Base-by-base conservation (phyloP, 2,113 vertebrate genomes). In the Helogale parvula region DNA sequence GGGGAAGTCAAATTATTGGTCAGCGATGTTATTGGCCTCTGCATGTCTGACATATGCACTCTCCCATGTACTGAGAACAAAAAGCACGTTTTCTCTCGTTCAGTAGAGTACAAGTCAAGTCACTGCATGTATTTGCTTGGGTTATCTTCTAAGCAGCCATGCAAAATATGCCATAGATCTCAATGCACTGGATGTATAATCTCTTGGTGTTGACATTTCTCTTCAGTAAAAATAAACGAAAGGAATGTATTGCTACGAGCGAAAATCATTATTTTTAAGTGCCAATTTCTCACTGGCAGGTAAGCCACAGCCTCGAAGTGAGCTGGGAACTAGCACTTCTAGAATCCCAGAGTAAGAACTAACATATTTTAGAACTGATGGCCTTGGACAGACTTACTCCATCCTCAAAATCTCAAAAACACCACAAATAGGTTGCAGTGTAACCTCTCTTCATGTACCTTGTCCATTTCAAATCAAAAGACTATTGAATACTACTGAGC, bases 1-100 rank as follows among this genome's bases (percentile, higher is more conserved):
- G 71, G 87, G 76, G 60, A 94, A 97, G 87, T 96, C 80, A 93
- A 90, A 97, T 96, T 96, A 81, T 74, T 96, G 92, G 93, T 86
- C 90, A 90, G 93, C 90, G 80, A 95, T 90, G 92, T 86, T 74
- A 72, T 76, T 90, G 92, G n/a, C 63, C 80, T 71, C 33, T 80
- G 87, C 63, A 74, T 96, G 93, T 96, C 97, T 97, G 90, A 77
- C 29, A 35, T 41, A 90, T 97, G 97, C 88, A 97, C 45, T 88
- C 93, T 72, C 31, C 1, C n/a, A 80, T 92, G 86, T 33, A 52
- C 85, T 93, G 79, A n/a, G 60, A 85, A 91, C 88, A 80, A 47
- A 95, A 77, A 86, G n/a, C 19, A 71, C 50, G 87, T 93, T 96
- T 94, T 81, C 82, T 93, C 71, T 80, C 77, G 38, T 35, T 29